A percentile compares a stretch with the other conserved stretches of the same genome.
These are phyloP conservation scores for Monarcha castaneiventris DNA, from an alignment of 2,113 vertebrate species.

Conservation along the genomic window DNA sequence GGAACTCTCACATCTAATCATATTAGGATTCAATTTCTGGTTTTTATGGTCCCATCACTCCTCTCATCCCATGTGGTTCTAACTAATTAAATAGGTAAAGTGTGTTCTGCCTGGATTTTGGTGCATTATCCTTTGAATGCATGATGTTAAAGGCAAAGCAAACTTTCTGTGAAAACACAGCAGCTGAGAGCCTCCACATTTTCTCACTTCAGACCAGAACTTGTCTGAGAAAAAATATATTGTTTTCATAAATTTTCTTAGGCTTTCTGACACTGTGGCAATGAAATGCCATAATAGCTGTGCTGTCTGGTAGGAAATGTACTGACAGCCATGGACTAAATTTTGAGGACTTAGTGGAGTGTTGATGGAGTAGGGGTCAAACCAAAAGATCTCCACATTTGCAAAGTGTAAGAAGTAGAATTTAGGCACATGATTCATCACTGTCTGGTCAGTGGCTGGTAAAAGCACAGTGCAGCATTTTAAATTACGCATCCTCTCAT, in stretches of 20 bases:
- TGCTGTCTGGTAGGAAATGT: neutral
- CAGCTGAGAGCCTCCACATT: neutral
- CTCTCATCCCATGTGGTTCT: neutral
- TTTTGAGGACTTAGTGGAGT: neutral
- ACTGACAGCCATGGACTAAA: neutral
- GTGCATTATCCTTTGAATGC: neutral
- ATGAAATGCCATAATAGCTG: neutral
- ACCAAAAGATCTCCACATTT: neutral
- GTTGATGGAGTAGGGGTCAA: neutral
- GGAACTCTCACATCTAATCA: neutral
- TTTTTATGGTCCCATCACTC: neutral
- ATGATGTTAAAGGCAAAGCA: neutral
- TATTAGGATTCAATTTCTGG: neutral
- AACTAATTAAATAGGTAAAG: neutral
- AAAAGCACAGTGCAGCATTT: neutral
- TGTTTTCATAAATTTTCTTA: neutral
- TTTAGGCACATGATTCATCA: neutral
- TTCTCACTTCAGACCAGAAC: neutral
- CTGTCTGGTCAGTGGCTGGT: neutral
- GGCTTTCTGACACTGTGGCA: neutral
- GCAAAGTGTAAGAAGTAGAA: neutral
- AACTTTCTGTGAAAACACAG: neutral
- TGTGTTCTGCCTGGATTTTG: neutral
- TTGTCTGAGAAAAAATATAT: neutral
- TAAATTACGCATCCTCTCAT: neutral